Percentiles rank a stretch among this genome's conserved stretches.
Evolutionary conservation across 2,113 vertebrate genomes (phyloP).

Genomic region (Microcebus ravelobensis): DNA sequence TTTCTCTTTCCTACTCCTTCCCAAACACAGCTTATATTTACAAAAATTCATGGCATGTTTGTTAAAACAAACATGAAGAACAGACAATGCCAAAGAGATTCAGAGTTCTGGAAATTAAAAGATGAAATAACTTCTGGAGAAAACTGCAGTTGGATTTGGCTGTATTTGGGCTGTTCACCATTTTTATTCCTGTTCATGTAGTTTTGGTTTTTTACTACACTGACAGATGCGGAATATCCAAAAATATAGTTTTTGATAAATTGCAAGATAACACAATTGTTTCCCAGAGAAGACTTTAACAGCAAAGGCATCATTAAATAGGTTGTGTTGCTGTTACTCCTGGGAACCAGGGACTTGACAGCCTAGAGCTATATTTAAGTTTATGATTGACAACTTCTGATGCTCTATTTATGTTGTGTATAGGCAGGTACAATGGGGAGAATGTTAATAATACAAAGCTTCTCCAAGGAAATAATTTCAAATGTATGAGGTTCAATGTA

Average conservation of each 20-base stretch:
- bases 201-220: conserved; percentile 19
- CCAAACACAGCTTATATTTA: neutral
- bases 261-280: conserved; percentile 38
- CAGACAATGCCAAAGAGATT: neutral
- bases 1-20: neutral
- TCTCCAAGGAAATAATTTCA: conserved; percentile 42
- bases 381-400: conserved; percentile 64
- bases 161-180: neutral
- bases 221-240: neutral
- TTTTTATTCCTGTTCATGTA: neutral
- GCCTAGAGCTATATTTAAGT: conserved; percentile 67
- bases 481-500: neutral
- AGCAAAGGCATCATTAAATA: conserved; percentile 42
- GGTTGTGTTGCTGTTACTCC: conserved; percentile 50
- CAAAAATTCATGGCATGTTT: conserved; percentile 10
- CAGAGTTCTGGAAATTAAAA: neutral
- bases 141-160: neutral
- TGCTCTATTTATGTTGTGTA: conserved; percentile 34
- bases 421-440: neutral
- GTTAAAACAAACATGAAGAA: neutral
- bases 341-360: neutral
- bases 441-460: neutral
- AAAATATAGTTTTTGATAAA: neutral
- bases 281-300: conserved; percentile 49
- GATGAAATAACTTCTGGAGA: neutral